Evolutionary conservation across 2,797 vertebrate species (phyloP).

Genomic region (Rhinella marina): DNA sequence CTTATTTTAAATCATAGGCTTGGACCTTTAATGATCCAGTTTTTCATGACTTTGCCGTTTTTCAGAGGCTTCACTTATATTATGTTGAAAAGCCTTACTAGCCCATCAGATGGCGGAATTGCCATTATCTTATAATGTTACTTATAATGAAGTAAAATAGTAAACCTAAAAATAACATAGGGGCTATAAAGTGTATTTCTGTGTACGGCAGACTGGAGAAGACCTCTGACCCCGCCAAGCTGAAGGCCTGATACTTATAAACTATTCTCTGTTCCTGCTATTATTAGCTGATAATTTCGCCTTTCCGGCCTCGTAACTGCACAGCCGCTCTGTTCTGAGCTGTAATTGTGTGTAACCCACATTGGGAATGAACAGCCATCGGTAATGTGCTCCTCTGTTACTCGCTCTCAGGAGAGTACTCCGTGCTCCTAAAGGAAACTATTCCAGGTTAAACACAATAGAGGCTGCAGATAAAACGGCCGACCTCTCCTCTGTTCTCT

Average conservation of each 20-base stretch:
- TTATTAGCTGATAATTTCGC: background rate
- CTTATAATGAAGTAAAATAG: constrained; percentile 32
- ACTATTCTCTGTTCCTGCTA: background rate
- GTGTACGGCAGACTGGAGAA: background rate
- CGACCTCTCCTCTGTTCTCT: background rate
- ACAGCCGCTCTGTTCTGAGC: background rate
- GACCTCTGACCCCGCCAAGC: background rate
- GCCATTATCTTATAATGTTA: constrained; percentile 21
- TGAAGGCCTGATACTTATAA: background rate
- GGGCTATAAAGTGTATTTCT: constrained; percentile 19
- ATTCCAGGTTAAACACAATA: background rate
- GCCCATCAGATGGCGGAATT: background rate
- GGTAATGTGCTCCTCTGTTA: background rate
- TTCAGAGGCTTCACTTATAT: constrained; percentile 1
- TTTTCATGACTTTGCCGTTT: background rate
- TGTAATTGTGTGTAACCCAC: constrained; percentile 22
- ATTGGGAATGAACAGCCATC: constrained; percentile 11
- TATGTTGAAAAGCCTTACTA: background rate
- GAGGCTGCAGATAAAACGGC: background rate
- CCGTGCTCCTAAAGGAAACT: background rate
- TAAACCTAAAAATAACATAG: constrained; percentile 27
- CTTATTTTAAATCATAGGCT: background rate
- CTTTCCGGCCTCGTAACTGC: background rate
- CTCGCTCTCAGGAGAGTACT: background rate
- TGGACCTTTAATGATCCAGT: background rate